phyloP scores from a whole-genome alignment of 2,113 vertebrate species.

The Nannobrachium achirus region DNA sequence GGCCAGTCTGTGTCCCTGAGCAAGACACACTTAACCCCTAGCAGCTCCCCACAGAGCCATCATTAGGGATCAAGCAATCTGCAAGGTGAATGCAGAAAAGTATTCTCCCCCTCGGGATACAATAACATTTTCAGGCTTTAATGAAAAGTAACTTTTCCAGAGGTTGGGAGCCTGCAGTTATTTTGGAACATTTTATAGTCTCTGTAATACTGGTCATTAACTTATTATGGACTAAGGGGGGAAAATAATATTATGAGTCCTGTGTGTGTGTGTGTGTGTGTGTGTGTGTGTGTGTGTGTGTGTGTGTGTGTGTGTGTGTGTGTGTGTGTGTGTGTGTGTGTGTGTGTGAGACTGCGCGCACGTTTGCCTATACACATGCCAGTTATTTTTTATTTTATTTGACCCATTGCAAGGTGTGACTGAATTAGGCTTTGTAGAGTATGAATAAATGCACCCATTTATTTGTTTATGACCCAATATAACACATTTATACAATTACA shows the following conservation, averaged over 20 bases:
- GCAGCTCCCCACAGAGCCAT: too few relatives aligned
- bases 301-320: background rate
- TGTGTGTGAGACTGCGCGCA: too few relatives aligned
- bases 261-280: background rate
- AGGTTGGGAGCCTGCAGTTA: background rate
- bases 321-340: too few relatives aligned
- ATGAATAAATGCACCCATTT: background rate
- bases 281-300: background rate
- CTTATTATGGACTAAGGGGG: background rate
- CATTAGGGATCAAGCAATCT: too few relatives aligned
- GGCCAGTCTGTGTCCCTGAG: too few relatives aligned
- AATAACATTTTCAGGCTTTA: background rate
- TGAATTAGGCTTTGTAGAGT: conserved; percentile 8
- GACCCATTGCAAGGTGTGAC: background rate
- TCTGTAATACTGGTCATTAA: conserved; percentile 16
- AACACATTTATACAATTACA: background rate
- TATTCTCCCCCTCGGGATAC: too few relatives aligned
- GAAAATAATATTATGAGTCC: background rate
- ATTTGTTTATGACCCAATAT: conserved; percentile 10
- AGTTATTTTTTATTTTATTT: too few relatives aligned
- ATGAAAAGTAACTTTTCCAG: background rate
- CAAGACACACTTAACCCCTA: too few relatives aligned
- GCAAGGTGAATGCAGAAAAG: too few relatives aligned
- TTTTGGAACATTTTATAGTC: conserved; percentile 16
- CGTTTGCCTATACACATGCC: too few relatives aligned